Evolutionary conservation across 2,888 invertebrate species (phyloP), one percentile per base, ranked within the genome.

Genomic region (Priocnemis perturbator): DNA sequence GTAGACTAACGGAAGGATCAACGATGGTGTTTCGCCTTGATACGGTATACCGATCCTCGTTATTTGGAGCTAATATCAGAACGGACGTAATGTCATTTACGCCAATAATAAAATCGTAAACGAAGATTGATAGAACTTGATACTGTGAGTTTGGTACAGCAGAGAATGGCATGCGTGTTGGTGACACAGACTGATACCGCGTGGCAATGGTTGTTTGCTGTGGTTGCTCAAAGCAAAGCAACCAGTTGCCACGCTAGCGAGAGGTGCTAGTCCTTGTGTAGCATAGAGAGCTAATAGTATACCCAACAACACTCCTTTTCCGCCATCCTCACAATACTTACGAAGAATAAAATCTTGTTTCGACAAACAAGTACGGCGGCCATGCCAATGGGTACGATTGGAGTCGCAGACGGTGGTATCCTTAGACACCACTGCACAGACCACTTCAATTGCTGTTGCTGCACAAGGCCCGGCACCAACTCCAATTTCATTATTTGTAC

Each of bases 271-370:
- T n/a, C n/a, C n/a, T n/a, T n/a, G n/a, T n/a, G n/a, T n/a, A n/a
- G n/a, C n/a, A n/a, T n/a, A n/a, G n/a, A n/a, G n/a, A n/a, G n/a
- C n/a, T n/a, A n/a, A n/a, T n/a, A n/a, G n/a, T n/a, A n/a, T n/a
- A n/a, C n/a, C n/a, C n/a, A n/a, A n/a, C n/a, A n/a, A n/a, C n/a
- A n/a, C n/a, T n/a, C n/a, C n/a, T n/a, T n/a, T n/a, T n/a, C n/a
- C n/a, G n/a, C n/a, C n/a, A n/a, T n/a, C n/a, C n/a, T n/a, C n/a
- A n/a, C n/a, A n/a, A n/a, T n/a, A 92, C 95, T 93, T 89, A 97
- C 96, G 89, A 97, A 98, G 90, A 98, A 96, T 4, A 98, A 92
- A 84, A 98, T 96, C 90, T 97, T 98, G 85, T 94, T 93, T 74
- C 95, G 94, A 79, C 95, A 95, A 76, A 96, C 94, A 69, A 97